A percentile compares a stretch with the other conserved stretches of the same genome.
Evolutionary conservation across 2,113 vertebrate species (phyloP).

Genomic region (Telmatochromis brachygnathus): DNA sequence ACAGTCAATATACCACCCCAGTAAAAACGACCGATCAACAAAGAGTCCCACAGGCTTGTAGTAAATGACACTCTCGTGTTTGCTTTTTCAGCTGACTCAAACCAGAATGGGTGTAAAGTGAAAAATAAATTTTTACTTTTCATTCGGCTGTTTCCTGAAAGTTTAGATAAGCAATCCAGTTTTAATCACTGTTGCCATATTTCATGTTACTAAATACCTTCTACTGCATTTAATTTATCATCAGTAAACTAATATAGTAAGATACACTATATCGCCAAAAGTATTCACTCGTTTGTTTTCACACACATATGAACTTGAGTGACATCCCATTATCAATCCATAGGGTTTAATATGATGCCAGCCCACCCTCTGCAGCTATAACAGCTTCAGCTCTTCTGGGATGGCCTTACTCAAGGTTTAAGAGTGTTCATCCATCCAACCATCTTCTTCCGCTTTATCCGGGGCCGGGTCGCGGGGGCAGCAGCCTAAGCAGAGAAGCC

Average conservation of each 20-base stretch:
- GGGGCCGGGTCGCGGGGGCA: accelerated
- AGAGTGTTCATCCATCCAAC: neutral
- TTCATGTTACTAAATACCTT: neutral
- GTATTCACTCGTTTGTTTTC: neutral
- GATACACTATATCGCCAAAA: neutral
- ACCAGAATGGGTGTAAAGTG: neutral
- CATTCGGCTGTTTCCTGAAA: neutral
- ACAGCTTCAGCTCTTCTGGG: neutral
- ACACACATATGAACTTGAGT: neutral
- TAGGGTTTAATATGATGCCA: neutral
- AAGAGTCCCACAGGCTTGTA: neutral
- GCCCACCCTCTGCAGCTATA: neutral
- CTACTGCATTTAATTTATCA: neutral
- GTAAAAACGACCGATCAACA: constrained; percentile 19
- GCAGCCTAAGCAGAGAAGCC: neutral
- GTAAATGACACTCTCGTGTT: neutral
- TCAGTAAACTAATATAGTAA: neutral
- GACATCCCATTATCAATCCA: neutral
- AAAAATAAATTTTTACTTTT: neutral
- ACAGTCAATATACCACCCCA: constrained; percentile 32
- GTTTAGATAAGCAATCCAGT: neutral
- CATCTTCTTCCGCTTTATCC: neutral
- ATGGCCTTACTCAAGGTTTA: neutral
- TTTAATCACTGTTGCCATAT: neutral
- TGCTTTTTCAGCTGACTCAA: neutral